Percentiles rank a stretch among this genome's conserved stretches.
Evolutionary conservation across 2,797 vertebrate genomes (phyloP).

Genomic region (Pangasius krempfi): DNA sequence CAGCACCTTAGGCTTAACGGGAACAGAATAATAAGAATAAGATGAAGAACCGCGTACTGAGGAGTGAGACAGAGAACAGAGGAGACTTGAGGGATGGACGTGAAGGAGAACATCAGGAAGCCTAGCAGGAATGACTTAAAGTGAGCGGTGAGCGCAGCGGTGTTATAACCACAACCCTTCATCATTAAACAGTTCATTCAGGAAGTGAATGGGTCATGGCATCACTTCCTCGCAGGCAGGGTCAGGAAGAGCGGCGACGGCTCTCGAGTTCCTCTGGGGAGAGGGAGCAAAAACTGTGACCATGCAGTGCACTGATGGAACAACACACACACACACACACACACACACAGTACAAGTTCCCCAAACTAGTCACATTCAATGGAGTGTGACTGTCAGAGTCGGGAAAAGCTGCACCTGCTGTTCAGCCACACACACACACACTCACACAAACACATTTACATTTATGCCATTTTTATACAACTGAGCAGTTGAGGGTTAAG

Average conservation of each 20-base stretch:
- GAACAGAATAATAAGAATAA: neutral
- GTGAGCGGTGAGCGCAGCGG: neutral
- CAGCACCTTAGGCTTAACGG: neutral
- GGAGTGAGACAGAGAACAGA: neutral
- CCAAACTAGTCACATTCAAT: neutral
- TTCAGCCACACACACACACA: slow-evolving; percentile 4
- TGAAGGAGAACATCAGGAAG: neutral
- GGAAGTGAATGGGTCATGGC: slow-evolving; percentile 78
- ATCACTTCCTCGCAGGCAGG: slow-evolving; percentile 74
- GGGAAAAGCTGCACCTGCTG: slow-evolving; percentile 30
- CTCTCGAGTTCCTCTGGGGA: slow-evolving; percentile 64
- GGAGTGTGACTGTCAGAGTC: slow-evolving; percentile 10
- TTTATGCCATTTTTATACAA: too few relatives aligned
- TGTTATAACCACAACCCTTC: neutral
- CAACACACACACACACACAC: neutral
- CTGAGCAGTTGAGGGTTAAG: too few relatives aligned
- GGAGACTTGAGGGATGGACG: neutral
- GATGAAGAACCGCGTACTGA: neutral
- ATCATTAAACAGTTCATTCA: slow-evolving; percentile 77
- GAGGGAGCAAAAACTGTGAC: neutral
- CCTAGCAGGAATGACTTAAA: neutral
- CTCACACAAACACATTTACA: slow-evolving; percentile 4
- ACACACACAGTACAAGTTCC: neutral
- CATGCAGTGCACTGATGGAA: neutral
- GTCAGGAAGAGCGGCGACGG: slow-evolving; percentile 69